Base-by-base conservation (phyloP, 2,113 vertebrate species). In the Daphoenositta chrysoptera region DNA sequence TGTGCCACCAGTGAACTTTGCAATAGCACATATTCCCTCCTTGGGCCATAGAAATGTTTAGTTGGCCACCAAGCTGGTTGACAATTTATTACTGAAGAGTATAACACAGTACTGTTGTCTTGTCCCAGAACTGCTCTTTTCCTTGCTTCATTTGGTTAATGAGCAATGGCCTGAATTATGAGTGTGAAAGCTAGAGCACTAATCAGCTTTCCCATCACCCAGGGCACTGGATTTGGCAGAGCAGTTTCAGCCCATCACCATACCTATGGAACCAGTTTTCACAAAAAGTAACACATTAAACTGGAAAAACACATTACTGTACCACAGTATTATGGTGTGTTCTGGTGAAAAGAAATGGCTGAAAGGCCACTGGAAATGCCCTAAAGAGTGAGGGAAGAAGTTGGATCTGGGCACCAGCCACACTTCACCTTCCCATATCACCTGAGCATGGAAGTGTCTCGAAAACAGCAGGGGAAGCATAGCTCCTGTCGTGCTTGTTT, bases 401-500 rank as follows among this genome's bases (percentile, higher is more conserved):
- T 24, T 47, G 15, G 13, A 69, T 42, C 39, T 27, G 51, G 70
- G 66, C 42, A 71, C 17, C 21, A 75, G 31, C 13, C 47, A 75
- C n/a, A 31, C 2, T 65, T 79, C 24, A 35, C 11, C 6, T 68
- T 33, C 40, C 58, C 5, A 1, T 23, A 21, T 35, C 26, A 12
- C 10, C 19, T 53, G 45, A 48, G 24, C 1, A 0, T 15, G 31
- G 14, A 64, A 58, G 7, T 7, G 15, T 56, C 51, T 73, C 54
- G 50, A 28, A 2, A 15, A 19, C 27, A 54, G 35, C 61, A 57
- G 24, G 31, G 60, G 7, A 54, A 7, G 1, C 31, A 9, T 4
- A 54, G 39, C 28, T 70, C 30, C 3, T 30, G 14, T 61, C 0
- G 0, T 42, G 14, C 31, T 53, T 60, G 12, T 50, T 83, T 23